A percentile compares a stretch with the other conserved stretches of the same genome.
Conservation (phyloP, 2,888 invertebrate genomes). For the Apamea sordens region DNA sequence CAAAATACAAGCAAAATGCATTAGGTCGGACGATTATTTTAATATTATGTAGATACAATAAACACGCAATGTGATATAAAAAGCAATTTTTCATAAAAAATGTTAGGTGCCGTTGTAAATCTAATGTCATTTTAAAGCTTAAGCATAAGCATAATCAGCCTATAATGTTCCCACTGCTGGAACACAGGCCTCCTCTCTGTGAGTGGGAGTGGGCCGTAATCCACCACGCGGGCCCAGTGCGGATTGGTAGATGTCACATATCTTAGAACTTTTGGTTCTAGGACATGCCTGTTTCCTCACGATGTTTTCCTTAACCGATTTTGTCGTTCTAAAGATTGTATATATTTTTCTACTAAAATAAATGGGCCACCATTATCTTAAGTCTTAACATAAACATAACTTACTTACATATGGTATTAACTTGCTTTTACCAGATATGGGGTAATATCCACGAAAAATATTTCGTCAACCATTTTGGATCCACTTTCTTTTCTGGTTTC, state of each 20-base stretch:
- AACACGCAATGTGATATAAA: constrained; percentile 47
- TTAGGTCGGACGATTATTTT: constrained; percentile 41
- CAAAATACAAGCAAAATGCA: constrained; percentile 52
- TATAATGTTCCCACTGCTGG: too few species aligned
- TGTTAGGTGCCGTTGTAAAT: constrained; percentile 17
- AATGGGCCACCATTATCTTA: constrained; percentile 33
- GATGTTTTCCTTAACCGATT: too few species aligned
- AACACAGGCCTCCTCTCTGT: too few species aligned
- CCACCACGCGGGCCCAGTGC: too few species aligned
- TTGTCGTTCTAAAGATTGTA: constrained; percentile 27
- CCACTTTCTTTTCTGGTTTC: constrained; percentile 21
- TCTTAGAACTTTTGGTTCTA: too few species aligned
- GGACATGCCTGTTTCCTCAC: too few species aligned
- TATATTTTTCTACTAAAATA: constrained; percentile 35
- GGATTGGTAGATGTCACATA: too few species aligned
- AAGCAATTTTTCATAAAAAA: constrained; percentile 28
- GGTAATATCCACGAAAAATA: constrained; percentile 36
- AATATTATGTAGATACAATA: constrained; percentile 19
- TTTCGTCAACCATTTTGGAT: constrained; percentile 18
- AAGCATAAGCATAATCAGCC: too few species aligned
- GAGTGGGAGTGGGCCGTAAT: too few species aligned
- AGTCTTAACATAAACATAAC: constrained; percentile 44
- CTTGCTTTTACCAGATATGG: constrained; percentile 32
- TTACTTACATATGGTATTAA: constrained; percentile 27
- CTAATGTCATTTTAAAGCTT: background rate